Conservation (phyloP, 1,140 invertebrate genomes). For the Nautilus pompilius region DNA sequence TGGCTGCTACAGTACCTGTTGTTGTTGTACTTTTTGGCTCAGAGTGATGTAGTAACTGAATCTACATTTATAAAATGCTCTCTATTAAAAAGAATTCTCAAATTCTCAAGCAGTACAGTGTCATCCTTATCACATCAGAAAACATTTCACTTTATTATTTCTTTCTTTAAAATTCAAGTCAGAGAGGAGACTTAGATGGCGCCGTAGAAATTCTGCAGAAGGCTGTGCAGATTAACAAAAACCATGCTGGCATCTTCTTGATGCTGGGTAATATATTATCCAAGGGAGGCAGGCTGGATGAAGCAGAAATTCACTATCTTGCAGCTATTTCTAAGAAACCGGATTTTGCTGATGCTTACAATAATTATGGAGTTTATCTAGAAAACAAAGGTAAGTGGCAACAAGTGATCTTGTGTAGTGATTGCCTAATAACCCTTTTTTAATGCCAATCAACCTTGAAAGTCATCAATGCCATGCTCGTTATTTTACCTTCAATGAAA, state of each 20-base stretch:
- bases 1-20: background rate
- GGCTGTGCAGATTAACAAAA: constrained; percentile 26
- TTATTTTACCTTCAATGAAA: too few relatives aligned
- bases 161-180: constrained; percentile 15
- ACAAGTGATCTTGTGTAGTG: too few relatives aligned
- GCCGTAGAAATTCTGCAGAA: constrained; percentile 24
- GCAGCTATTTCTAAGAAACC: constrained; percentile 25
- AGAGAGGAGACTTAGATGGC: constrained; percentile 16
- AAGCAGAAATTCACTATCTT: constrained; percentile 27
- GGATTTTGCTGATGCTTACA: constrained; percentile 46
- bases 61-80: background rate
- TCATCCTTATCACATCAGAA: background rate
- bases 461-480: too few relatives aligned
- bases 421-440: too few relatives aligned
- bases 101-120: background rate
- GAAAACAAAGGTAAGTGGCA: constrained; percentile 51
- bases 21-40: background rate
- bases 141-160: background rate
- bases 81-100: background rate
- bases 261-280: constrained; percentile 23
- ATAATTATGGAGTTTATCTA: constrained; percentile 54
- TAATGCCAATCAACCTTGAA: too few relatives aligned
- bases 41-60: background rate
- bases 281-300: constrained; percentile 14
- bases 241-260: constrained; percentile 28